Percentiles rank a stretch among this genome's conserved stretches.
Conservation (phyloP, 2,113 vertebrate genomes). For the Oncorhynchus tshawytscha region DNA sequence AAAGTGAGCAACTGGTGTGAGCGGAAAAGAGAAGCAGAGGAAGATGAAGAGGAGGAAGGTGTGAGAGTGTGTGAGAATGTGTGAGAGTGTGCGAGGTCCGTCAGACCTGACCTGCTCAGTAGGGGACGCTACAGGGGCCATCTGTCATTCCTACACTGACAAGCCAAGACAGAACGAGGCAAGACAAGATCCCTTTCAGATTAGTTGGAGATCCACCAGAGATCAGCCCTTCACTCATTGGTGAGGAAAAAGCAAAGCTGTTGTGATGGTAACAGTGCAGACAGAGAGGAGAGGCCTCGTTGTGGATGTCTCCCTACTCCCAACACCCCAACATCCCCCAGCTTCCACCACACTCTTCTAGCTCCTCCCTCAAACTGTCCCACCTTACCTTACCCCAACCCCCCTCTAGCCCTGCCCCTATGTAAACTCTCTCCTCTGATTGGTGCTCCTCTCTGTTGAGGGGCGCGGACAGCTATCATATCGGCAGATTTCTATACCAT, state of each 20-base stretch:
- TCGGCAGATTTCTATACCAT: slow-evolving; percentile 33
- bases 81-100: slow-evolving; percentile 34
- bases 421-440: not conserved
- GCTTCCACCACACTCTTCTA: not conserved
- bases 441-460: slow-evolving; percentile 1
- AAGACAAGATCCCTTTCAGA: slow-evolving; percentile 28
- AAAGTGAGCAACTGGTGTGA: slow-evolving; percentile 37
- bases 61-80: not conserved
- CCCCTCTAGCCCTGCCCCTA: not conserved
- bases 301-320: not conserved
- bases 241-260: too few relatives aligned
- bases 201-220: slow-evolving; percentile 36
- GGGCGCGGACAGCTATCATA: slow-evolving; percentile 21
- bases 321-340: not conserved
- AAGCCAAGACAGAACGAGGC: slow-evolving; percentile 8
- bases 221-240: too few relatives aligned
- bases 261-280: too few relatives aligned
- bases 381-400: not conserved
- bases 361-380: slow-evolving; percentile 15
- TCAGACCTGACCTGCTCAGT: slow-evolving; percentile 32
- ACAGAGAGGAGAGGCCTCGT: too few relatives aligned
- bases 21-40: slow-evolving; percentile 25
- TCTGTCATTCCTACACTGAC: slow-evolving; percentile 18
- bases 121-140: not conserved
- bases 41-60: not conserved